Base-by-base conservation (phyloP, 1,140 invertebrate species). In the Drosophila sucinea region DNA sequence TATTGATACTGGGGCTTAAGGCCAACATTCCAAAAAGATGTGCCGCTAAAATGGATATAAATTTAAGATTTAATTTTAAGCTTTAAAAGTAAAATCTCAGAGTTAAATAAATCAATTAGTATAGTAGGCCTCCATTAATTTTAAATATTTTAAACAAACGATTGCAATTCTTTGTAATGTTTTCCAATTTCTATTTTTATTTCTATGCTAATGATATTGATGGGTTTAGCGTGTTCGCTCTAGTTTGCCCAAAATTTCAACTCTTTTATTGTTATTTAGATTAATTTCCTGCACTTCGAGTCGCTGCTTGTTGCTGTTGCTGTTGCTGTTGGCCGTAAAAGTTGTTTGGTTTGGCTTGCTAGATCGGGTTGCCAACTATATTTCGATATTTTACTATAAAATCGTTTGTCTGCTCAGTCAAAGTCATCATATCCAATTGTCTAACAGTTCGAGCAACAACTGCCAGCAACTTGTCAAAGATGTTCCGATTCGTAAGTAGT, bases 401-500 rank as follows among this genome's bases (percentile, higher is more conserved):
- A 70, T 68, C 63, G 38, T 67, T 70, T 54, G 47, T 56, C 58
- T 67, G 55, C 55, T 56, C 57, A 70, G 55, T 60, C 29, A 54
- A 38, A 90, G 71, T 64, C 77, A 89, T 60, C 82, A 90, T 70
- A 77, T 44, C 55, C 44, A 74, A 73, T 72, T 51, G 80, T 79
- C 60, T 70, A 67, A 30, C 73, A 73, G 72, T 67, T 60, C 55
- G 72, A 77, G 68, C 67, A 57, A 77, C 60, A 81, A 32, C 41
- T 54, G 65, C 41, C 29, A 68, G 3, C 35, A 38, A 51, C 2
- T 8, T 8, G 2, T 51, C 57, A 57, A 90, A 90, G 68, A 90
- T 90, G 89, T 90, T 91, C 81, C 90, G 84, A 35, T 90, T 78
- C 60, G 89, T 90, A 82, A 90, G 87, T 90, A 33, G n/a, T 29